A percentile compares a stretch with the other conserved stretches of the same genome.
Evolutionary conservation across 1,140 invertebrate species (phyloP).

Genomic region (Zaprionus gabonicus): DNA sequence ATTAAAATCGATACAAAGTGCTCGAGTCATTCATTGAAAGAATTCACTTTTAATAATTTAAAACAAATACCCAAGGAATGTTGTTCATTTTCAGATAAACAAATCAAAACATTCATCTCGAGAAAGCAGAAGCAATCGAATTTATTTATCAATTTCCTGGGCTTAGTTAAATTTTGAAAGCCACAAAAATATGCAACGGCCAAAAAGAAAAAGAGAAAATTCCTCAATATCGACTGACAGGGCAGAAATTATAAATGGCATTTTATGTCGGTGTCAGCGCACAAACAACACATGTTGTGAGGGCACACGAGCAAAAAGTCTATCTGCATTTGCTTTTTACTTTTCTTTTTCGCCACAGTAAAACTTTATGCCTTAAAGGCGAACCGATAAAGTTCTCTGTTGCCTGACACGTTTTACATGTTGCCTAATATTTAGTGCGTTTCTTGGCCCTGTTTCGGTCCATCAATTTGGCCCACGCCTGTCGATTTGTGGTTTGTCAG

Average conservation of each 20-base stretch:
- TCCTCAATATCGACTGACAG: conserved; percentile 14
- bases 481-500: conserved; percentile 47
- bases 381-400: background rate
- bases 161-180: background rate
- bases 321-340: conserved; percentile 22
- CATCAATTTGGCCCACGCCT: conserved; percentile 42
- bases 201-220: background rate
- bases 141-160: conserved; percentile 7
- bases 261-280: conserved; percentile 22
- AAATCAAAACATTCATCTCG: background rate
- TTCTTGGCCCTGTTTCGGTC: conserved; percentile 5
- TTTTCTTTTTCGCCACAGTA: background rate
- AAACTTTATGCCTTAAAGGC: background rate
- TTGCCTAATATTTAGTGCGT: conserved; percentile 16
- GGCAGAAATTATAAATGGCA: conserved; percentile 39
- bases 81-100: background rate
- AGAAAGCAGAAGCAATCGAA: background rate
- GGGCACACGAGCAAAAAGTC: background rate
- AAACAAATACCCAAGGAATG: conserved; percentile 10
- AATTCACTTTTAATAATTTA: conserved; percentile 11
- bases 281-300: conserved; percentile 15
- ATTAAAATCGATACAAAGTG: conserved; percentile 37
- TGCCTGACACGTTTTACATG: conserved; percentile 42
- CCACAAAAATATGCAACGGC: background rate
- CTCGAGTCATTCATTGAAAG: background rate